phyloP scores from a whole-genome alignment of 2,797 vertebrate genomes.

The Sebastolobus altivelis region DNA sequence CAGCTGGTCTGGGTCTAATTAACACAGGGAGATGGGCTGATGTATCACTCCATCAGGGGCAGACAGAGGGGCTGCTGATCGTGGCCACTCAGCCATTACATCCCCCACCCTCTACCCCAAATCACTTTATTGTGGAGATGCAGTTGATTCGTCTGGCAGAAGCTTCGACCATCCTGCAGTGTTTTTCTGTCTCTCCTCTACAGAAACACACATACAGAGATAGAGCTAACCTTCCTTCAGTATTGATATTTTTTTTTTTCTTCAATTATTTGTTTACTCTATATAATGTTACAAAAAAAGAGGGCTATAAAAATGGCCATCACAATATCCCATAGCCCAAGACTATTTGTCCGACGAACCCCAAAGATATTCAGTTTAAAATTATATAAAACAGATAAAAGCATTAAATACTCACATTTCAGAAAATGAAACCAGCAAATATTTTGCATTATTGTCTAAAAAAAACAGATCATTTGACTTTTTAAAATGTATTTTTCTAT shows the following conservation, averaged over 20 bases:
- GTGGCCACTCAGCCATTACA: constrained; percentile 42
- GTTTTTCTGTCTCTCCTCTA: background rate
- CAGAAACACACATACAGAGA: background rate
- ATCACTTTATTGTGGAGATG: constrained; percentile 15
- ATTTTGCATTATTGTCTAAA: too few species aligned
- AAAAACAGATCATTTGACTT: too few species aligned
- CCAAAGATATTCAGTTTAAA: background rate
- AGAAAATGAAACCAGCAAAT: background rate
- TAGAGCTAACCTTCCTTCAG: background rate
- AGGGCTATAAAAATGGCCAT: background rate
- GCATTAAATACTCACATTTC: background rate
- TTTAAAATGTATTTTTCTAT: background rate
- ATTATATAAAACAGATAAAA: background rate
- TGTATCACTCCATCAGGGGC: constrained; percentile 52
- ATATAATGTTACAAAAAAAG: background rate
- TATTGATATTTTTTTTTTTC: background rate
- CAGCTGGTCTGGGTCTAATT: constrained; percentile 45
- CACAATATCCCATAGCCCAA: background rate
- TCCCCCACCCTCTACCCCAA: background rate
- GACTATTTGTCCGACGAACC: background rate
- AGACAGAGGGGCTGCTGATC: constrained; percentile 39
- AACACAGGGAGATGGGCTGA: constrained; percentile 14
- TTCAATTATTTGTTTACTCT: background rate
- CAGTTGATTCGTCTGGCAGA: constrained; percentile 20
- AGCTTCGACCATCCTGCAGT: background rate